These are phyloP conservation scores for Xestia ashworthii DNA, from an alignment of 2,888 invertebrate species.

Conservation along the genomic window DNA sequence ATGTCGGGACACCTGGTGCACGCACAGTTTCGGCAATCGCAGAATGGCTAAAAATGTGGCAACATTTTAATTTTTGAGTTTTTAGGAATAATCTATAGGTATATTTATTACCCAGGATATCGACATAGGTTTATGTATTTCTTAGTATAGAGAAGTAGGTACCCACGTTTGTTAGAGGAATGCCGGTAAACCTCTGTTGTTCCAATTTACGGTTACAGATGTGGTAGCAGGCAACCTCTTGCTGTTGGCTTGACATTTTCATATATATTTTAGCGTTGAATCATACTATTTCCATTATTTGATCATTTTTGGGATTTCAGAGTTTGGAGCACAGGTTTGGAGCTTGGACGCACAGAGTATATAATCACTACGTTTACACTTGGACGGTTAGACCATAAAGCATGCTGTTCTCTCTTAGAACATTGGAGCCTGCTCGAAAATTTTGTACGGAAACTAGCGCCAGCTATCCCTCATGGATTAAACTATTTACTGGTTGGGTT, in stretches of 20 bases:
- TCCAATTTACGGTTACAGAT: slow-evolving; percentile 4
- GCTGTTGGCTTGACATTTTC: slow-evolving; percentile 36
- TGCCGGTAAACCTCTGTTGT: not conserved
- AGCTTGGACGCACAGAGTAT: no score
- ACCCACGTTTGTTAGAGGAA: slow-evolving; percentile 25
- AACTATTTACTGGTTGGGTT: no score
- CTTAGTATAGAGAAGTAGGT: not conserved
- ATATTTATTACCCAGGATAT: not conserved
- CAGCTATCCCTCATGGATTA: no score
- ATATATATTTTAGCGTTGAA: not conserved
- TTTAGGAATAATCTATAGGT: not conserved
- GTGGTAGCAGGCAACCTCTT: slow-evolving; percentile 25
- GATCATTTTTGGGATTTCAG: not conserved
- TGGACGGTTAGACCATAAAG: no score
- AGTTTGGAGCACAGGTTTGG: no score
- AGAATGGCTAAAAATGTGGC: slow-evolving; percentile 72
- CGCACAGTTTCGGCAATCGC: slow-evolving; percentile 71
- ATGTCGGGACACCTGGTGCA: slow-evolving; percentile 74
- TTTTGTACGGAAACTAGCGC: no score
- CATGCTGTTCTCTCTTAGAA: no score
- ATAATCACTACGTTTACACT: no score
- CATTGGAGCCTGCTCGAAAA: no score
- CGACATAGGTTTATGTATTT: not conserved
- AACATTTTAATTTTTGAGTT: slow-evolving; percentile 29
- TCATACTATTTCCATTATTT: slow-evolving; percentile 8